Conservation (phyloP, 2,113 vertebrate species). For the Meles meles region DNA sequence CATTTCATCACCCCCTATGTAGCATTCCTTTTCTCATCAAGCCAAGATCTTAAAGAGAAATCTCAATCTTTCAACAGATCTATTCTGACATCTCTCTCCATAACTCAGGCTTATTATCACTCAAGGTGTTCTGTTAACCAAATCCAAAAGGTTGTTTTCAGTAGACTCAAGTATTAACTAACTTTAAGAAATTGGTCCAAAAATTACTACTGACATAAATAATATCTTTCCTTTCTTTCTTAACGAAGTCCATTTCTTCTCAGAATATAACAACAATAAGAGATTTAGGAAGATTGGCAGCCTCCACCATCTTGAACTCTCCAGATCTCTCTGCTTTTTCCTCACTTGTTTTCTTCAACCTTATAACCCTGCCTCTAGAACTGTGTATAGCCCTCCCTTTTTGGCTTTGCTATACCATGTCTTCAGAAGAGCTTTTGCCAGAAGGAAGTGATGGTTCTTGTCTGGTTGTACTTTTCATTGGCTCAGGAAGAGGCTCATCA, state of each 20-base stretch:
- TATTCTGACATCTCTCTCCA: not conserved
- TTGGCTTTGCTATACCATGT: not conserved
- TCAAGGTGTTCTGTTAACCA: not conserved
- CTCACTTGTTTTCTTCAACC: not conserved
- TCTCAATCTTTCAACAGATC: not conserved
- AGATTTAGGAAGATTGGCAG: not conserved
- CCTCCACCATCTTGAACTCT: not conserved
- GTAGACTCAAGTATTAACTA: not conserved
- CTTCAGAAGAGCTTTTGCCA: not conserved
- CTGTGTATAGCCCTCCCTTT: not conserved
- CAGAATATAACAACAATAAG: not conserved
- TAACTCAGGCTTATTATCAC: not conserved
- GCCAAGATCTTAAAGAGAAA: not conserved
- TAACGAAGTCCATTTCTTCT: not conserved
- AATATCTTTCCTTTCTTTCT: not conserved
- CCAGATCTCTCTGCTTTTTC: too few relatives aligned
- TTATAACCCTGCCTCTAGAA: not conserved
- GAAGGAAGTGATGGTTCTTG: not conserved
- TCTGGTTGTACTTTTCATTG: not conserved
- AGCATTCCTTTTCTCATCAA: not conserved
- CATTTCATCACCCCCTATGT: not conserved
- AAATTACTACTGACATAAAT: not conserved
- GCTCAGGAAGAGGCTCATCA: not conserved
- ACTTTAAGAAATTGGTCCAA: not conserved
- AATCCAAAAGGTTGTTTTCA: not conserved